phyloP scores from a whole-genome alignment of 2,797 vertebrate genomes.

The Cephalopachus bancanus region DNA sequence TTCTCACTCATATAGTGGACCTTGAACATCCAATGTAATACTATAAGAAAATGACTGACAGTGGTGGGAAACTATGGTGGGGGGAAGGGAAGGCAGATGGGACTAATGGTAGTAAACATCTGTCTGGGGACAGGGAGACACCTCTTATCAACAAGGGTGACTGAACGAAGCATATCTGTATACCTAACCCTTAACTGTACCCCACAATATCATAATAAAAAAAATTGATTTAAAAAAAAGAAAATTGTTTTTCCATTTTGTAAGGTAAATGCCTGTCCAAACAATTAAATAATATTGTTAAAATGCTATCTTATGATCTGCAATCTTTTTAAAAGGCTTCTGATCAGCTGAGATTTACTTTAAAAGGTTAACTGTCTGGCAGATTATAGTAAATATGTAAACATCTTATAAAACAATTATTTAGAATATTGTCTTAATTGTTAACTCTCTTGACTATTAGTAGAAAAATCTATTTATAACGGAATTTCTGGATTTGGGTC shows the following conservation, averaged over 20 bases:
- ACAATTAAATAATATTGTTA: conserved; percentile 41
- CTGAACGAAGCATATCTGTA: too few relatives aligned
- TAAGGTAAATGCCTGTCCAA: conserved; percentile 46
- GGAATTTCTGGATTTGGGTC: conserved; percentile 57
- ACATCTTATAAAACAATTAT: conserved; percentile 55
- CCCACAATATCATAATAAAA: too few relatives aligned
- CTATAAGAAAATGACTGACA: too few relatives aligned
- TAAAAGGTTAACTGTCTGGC: conserved; percentile 25
- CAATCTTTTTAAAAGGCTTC: conserved; percentile 54
- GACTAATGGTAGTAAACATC: too few relatives aligned
- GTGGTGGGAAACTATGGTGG: too few relatives aligned
- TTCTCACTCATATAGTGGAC: too few relatives aligned
- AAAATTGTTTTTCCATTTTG: conserved; percentile 58
- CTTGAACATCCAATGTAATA: too few relatives aligned
- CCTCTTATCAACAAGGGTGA: too few relatives aligned
- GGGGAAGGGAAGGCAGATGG: too few relatives aligned
- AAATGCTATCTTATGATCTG: conserved; percentile 42
- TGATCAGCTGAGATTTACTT: conserved; percentile 57
- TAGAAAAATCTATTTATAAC: conserved; percentile 62
- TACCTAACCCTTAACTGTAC: too few relatives aligned
- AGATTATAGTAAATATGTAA: conserved; percentile 64
- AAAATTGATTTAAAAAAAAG: too few relatives aligned
- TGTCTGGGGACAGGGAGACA: too few relatives aligned
- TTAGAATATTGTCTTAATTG: conserved; percentile 47
- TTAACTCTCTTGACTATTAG: conserved; percentile 52